phyloP scores from a whole-genome alignment of 2,113 vertebrate genomes.

The Ciconia stormi region DNA sequence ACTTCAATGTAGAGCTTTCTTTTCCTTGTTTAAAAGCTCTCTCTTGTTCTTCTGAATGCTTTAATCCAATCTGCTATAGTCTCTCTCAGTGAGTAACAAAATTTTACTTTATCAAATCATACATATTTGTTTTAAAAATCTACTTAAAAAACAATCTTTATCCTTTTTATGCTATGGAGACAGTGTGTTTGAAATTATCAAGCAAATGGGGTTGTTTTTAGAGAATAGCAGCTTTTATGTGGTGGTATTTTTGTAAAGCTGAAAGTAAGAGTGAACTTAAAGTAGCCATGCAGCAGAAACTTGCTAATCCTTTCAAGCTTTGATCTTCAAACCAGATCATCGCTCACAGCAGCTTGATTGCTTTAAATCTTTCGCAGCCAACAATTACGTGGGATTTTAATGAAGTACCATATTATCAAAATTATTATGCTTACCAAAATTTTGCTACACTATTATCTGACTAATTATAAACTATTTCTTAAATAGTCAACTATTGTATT shows the following conservation, averaged over 20 bases:
- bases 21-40: constrained; percentile 45
- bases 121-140: neutral
- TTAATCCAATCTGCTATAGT: constrained; percentile 68
- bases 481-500: neutral
- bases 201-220: neutral
- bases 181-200: neutral
- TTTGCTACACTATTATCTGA: neutral
- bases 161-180: neutral
- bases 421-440: neutral
- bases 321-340: neutral
- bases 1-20: neutral
- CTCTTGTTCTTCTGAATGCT: constrained; percentile 61
- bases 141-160: neutral
- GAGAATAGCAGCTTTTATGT: constrained; percentile 33
- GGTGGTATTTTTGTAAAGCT: constrained; percentile 6
- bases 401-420: neutral
- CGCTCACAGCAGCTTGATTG: neutral
- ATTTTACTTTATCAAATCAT: constrained; percentile 28
- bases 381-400: neutral
- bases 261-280: neutral
- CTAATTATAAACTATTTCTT: neutral
- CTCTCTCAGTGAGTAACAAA: constrained; percentile 76
- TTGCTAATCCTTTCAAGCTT: neutral
- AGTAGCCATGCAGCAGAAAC: constrained; percentile 46
- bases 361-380: neutral